These are phyloP conservation scores for Neopipo cinnamomea DNA, from an alignment of 2,113 vertebrate species.

Conservation along the genomic window DNA sequence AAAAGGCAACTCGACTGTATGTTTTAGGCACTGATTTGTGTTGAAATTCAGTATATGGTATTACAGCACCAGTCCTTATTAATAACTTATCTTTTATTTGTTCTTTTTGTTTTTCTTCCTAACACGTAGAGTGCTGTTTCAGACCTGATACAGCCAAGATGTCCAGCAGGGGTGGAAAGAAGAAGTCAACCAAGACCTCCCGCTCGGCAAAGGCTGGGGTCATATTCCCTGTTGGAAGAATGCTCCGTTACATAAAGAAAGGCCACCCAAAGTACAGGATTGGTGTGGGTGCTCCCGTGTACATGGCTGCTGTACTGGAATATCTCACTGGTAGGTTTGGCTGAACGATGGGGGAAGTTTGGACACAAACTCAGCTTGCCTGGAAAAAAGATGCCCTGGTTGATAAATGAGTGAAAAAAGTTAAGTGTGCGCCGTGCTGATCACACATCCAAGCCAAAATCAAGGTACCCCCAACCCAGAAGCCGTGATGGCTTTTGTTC, in stretches of 20 bases:
- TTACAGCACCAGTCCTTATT: background rate
- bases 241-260: slow-evolving; percentile 95
- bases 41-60: background rate
- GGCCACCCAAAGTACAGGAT: slow-evolving; percentile 94
- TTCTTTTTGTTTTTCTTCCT: background rate
- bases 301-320: slow-evolving; percentile 96
- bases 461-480: background rate
- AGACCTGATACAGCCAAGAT: slow-evolving; percentile 72
- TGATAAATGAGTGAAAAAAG: background rate
- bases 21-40: background rate
- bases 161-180: slow-evolving; percentile 97
- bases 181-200: slow-evolving; percentile 94
- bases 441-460: background rate
- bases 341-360: background rate
- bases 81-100: background rate
- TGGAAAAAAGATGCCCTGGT: background rate
- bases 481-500: background rate
- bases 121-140: slow-evolving; percentile 54
- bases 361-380: background rate
- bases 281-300: slow-evolving; percentile 94
- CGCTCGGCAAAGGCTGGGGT: slow-evolving; percentile 94
- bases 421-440: background rate
- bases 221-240: slow-evolving; percentile 97
- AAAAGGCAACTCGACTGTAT: background rate
- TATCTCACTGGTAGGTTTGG: slow-evolving; percentile 90